Base-by-base conservation (phyloP, 2,888 invertebrate genomes). In the Nemotelus nigrinus region DNA sequence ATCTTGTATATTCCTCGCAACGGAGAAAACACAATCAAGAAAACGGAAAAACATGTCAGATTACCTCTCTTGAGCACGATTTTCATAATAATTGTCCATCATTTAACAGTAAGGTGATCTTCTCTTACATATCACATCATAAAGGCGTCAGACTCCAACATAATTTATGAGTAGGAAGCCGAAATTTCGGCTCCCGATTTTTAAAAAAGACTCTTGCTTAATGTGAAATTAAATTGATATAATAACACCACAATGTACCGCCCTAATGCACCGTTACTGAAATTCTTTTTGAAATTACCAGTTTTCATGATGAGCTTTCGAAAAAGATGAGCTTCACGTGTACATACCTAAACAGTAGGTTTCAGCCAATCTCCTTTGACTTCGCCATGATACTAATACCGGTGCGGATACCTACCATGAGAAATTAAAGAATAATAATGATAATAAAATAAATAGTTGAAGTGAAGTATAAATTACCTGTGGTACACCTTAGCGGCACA, bases 141-240 rank as follows among this genome's bases (percentile, higher is more conserved):
- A 53, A 55, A n/a, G 55, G 55, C 70, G 53, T 43, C 55, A 3
- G 43, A 70, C 70, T 70, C 55, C 53, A 8, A n/a, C 41, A 43
- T 70, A 55, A 70, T 70, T 70, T 47, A 55, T 70, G 41, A 70
- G 70, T 43, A 39, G 70, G 7, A 10, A 44, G 7, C 10, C 8
- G 50, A 41, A n/a, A 4, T 7, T 41, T 10, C 50, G 53, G 55
- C 4, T 47, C 25, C 65, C 4, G 63, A 67, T 47, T 48, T 53
- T 2, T 8, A 6, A 7, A 7, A n/a, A 70, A 70, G 53, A 70
- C 44, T 53, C 55, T 70, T 43, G 70, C 25, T 53, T 70, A 70
- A 70, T 70, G 70, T 55, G 70, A 70, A 70, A 70, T 39, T 70
- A 70, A 70, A 70, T 70, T 70, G 70, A 55, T 70, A 70, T 70